These are phyloP conservation scores for Prosopocoilus inquinatus DNA, from an alignment of 2,888 invertebrate genomes.

Conservation along the genomic window DNA sequence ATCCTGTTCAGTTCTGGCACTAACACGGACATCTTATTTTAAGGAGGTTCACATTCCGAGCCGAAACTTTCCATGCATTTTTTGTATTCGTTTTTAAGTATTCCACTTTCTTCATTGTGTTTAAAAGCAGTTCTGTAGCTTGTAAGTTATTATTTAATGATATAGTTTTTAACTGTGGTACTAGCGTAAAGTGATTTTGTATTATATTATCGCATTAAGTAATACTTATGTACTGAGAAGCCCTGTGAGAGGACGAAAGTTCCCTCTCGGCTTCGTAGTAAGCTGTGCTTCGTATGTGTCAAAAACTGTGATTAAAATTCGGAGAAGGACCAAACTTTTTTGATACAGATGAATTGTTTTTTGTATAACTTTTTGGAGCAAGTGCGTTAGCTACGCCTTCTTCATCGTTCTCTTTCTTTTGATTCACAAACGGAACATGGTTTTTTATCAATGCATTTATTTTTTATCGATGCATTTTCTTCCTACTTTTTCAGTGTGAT, in stretches of 20 bases:
- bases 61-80: constrained; percentile 7
- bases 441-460: too few species aligned
- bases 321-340: constrained; percentile 20
- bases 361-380: too few species aligned
- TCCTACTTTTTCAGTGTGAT: too few species aligned
- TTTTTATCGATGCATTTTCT: too few species aligned
- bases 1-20: constrained; percentile 46
- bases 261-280: too few species aligned
- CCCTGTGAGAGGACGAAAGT: too few species aligned
- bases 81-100: background rate
- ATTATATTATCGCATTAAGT: constrained; percentile 5
- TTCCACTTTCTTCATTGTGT: constrained; percentile 2
- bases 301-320: constrained; percentile 23
- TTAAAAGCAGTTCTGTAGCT: too few species aligned
- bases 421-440: too few species aligned
- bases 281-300: constrained; percentile 7
- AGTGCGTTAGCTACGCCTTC: too few species aligned
- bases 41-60: constrained; percentile 19
- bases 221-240: background rate
- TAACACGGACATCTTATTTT: constrained; percentile 49
- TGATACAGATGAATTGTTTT: background rate
- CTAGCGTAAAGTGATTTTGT: background rate
- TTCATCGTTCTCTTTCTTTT: too few species aligned
- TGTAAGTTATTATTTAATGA: constrained; percentile 2
- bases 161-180: constrained; percentile 8